A percentile compares a stretch with the other conserved stretches of the same genome.
These are phyloP conservation scores for Platycheirus rosarum DNA, from an alignment of 2,888 invertebrate species.

Conservation along the genomic window DNA sequence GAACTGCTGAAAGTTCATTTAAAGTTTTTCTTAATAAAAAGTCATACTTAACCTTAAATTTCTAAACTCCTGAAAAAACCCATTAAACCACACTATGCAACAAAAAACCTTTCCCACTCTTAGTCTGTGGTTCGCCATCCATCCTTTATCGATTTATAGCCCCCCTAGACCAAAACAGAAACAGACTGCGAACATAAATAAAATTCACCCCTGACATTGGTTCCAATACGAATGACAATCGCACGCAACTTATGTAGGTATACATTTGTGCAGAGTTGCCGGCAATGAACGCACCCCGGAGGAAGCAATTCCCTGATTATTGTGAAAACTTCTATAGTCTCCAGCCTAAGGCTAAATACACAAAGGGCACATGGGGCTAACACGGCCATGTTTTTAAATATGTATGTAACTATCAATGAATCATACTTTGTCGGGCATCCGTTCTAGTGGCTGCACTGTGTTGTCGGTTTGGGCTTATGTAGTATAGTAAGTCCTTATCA, in stretches of 20 bases:
- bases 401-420: slow-evolving; percentile 45
- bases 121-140: background rate
- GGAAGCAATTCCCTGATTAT: slow-evolving; percentile 40
- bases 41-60: no score
- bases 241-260: slow-evolving; percentile 36
- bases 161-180: background rate
- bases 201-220: slow-evolving; percentile 51
- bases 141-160: slow-evolving; percentile 33
- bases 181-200: slow-evolving; percentile 9
- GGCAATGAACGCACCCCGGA: background rate
- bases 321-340: no score
- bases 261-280: slow-evolving; percentile 38
- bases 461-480: background rate
- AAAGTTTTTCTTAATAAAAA: no score
- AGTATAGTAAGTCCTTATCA: slow-evolving; percentile 51
- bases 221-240: slow-evolving; percentile 27
- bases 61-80: no score
- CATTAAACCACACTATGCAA: no score
- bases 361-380: slow-evolving; percentile 15
- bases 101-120: no score
- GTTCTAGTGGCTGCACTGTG: slow-evolving; percentile 18
- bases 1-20: no score
- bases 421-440: slow-evolving; percentile 60
- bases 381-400: background rate
- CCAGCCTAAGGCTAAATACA: slow-evolving; percentile 44